Evolutionary conservation across 2,113 vertebrate species (phyloP).

Genomic region (Leptosomus discolor): DNA sequence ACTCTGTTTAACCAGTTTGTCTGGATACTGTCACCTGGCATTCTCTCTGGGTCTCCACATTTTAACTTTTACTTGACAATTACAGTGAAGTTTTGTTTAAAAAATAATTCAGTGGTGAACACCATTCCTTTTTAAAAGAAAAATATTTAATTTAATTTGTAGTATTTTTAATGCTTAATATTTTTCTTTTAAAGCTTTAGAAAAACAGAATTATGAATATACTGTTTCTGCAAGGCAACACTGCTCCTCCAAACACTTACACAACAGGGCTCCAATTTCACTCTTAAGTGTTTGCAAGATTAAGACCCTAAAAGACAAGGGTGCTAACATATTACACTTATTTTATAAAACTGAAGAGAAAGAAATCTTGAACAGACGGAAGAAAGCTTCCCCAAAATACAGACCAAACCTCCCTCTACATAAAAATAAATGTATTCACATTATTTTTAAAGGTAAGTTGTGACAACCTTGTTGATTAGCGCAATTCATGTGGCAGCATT

Average conservation of each 20-base stretch:
- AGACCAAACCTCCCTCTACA: background rate
- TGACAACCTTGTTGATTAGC: slow-evolving; percentile 65
- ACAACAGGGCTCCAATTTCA: background rate
- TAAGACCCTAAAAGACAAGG: background rate
- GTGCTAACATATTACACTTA: background rate
- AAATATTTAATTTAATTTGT: background rate
- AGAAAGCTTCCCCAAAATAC: background rate
- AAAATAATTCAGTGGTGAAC: background rate
- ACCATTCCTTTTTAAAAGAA: background rate
- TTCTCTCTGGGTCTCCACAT: background rate
- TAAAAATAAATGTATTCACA: slow-evolving; percentile 44
- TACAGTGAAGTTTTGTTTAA: background rate
- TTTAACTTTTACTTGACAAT: background rate
- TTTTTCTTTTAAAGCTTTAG: background rate
- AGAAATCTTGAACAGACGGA: background rate
- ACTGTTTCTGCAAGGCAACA: background rate
- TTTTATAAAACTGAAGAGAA: background rate
- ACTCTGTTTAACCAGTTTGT: background rate
- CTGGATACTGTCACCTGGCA: background rate
- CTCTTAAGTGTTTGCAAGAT: background rate
- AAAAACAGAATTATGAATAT: background rate
- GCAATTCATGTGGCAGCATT: slow-evolving; percentile 60
- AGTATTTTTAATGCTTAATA: background rate
- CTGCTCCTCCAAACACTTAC: background rate
- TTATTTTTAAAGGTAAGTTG: slow-evolving; percentile 64